Evolutionary conservation across 2,113 vertebrate species (phyloP).

Genomic region (Anas platyrhynchos): DNA sequence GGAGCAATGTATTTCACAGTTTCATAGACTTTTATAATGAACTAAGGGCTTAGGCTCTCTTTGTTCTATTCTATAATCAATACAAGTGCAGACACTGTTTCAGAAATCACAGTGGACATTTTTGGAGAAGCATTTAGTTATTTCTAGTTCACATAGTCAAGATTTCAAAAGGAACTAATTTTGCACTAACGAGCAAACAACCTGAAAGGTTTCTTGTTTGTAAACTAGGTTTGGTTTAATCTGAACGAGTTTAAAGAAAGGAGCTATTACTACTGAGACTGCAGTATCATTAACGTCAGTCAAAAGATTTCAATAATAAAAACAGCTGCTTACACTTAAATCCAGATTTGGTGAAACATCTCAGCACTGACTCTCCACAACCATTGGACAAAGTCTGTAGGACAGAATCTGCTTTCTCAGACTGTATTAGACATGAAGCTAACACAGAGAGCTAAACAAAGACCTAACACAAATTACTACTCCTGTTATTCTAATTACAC

Average conservation of each 20-base stretch:
- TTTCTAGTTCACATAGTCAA: neutral
- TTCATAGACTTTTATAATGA: neutral
- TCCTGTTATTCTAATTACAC: neutral
- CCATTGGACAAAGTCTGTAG: neutral
- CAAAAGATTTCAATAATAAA: neutral
- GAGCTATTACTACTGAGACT: neutral
- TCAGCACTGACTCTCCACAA: neutral
- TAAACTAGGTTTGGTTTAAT: constrained; percentile 26
- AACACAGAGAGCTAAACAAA: too few relatives aligned
- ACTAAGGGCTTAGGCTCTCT: neutral
- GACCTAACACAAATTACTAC: rapidly evolving
- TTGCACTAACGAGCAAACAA: neutral
- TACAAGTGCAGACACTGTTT: neutral
- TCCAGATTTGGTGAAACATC: neutral
- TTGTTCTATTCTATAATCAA: neutral
- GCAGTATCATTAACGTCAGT: neutral
- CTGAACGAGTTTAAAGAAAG: neutral
- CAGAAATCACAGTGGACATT: neutral
- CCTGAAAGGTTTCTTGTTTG: constrained; percentile 2
- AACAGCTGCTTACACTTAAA: neutral
- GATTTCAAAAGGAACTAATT: constrained; percentile 36
- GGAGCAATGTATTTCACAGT: neutral
- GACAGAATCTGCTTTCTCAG: neutral
- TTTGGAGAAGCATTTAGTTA: neutral
- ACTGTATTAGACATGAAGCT: neutral